Base-by-base conservation (phyloP, 92 coral and sea anemone species). In the Bergia sp. region DNA sequence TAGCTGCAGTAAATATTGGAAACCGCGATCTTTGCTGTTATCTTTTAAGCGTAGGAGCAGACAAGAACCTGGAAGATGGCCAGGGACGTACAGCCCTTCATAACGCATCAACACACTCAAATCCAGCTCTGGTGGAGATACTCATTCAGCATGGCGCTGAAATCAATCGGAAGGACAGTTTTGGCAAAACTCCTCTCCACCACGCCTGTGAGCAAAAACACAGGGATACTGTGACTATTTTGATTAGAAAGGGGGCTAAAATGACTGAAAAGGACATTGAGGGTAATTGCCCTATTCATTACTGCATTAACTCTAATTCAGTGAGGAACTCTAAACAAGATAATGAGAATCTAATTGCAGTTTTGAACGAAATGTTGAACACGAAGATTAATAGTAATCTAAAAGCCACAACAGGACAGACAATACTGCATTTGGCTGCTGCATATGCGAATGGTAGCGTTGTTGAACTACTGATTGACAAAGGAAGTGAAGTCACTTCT, bases 211-310 rank as follows among this genome's bases (percentile, higher is more conserved):
- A 65, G 86, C 64, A 88, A 21, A 66, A 80, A 65, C 73, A 80
- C 50, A 16, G 45, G n/a, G 55, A 81, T 21, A 88, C 79, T 4
- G 78, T 80, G 61, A n/a, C 81, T 50, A 37, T 88, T 50, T 50
- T 88, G 72, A 81, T 88, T 64, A 79, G 73, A 41, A 78, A 85
- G 37, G 91, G 91, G 4, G 91, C 91, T 45, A 69, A 76, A 47
- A 66, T 37, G 15, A 88, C 83, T 81, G 88, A 73, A 72, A 18
- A 50, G 72, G 91, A 89, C 84, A 47, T 89, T 81, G 81, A 82
- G 88, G 91, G 91, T 50, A 67, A 81, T 81, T 81, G 84, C 77
- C 88, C 91, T 20, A 82, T 89, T 82, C 88, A 89, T 50, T 86
- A 61, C 84, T 85, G 83, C 84, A 71, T 89, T 53, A 75, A 40